These are phyloP conservation scores for Lipophrys pholis DNA, from an alignment of 2,113 vertebrate species.

Conservation along the genomic window DNA sequence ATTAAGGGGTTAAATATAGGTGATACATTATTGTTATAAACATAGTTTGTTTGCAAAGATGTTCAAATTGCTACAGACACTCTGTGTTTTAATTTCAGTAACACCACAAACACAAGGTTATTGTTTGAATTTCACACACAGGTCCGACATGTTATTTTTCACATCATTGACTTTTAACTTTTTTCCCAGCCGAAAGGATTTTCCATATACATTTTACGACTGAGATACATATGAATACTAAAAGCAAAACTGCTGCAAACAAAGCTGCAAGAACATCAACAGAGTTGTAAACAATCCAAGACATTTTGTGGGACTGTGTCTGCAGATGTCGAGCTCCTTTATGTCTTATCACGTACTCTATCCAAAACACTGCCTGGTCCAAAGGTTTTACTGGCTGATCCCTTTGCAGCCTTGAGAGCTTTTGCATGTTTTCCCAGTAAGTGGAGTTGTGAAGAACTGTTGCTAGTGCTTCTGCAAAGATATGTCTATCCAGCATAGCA, in stretches of 20 bases:
- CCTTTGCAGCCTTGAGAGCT: constrained; percentile 87
- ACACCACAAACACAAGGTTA: constrained; percentile 3
- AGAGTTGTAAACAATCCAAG: constrained; percentile 91
- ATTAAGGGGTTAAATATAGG: too few relatives aligned
- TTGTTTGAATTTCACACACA: neutral
- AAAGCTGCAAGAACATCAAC: constrained; percentile 84
- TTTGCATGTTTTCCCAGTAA: constrained; percentile 91
- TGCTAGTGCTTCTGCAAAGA: constrained; percentile 68
- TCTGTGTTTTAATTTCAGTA: too few relatives aligned
- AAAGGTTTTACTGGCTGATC: constrained; percentile 91
- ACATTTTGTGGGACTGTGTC: constrained; percentile 86
- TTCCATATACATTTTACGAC: constrained; percentile 55
- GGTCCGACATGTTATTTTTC: neutral
- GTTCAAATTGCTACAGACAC: too few relatives aligned
- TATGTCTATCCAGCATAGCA: constrained; percentile 54
- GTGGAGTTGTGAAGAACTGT: constrained; percentile 66
- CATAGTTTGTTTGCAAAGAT: too few relatives aligned
- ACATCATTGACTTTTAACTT: constrained; percentile 69
- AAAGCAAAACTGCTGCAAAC: constrained; percentile 35
- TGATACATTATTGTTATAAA: too few relatives aligned
- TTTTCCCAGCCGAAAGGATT: constrained; percentile 46
- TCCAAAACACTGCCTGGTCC: constrained; percentile 91
- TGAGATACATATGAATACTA: constrained; percentile 37
- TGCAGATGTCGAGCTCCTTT: constrained; percentile 89
- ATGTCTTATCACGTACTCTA: constrained; percentile 92